Percentiles rank a stretch among this genome's conserved stretches.
phyloP scores from a whole-genome alignment of 2,888 invertebrate genomes.

The Zelleria hepariella region DNA sequence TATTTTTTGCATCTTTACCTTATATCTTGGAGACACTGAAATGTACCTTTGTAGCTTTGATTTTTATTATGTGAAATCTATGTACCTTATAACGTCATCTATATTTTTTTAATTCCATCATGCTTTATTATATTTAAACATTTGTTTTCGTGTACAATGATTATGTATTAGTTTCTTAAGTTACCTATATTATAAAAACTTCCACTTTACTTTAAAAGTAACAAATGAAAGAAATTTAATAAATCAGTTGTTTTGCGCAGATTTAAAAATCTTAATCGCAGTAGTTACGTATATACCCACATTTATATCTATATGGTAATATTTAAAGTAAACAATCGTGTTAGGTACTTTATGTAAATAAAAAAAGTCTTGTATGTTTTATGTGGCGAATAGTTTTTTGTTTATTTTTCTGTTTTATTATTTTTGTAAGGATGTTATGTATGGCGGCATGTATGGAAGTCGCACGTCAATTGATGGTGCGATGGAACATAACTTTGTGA shows the following conservation, averaged over 20 bases:
- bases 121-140: neutral
- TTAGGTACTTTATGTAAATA: conserved; percentile 41
- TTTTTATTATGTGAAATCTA: neutral
- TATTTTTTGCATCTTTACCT: neutral
- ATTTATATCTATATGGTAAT: conserved; percentile 59
- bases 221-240: too few species aligned
- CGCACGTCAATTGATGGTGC: conserved; percentile 20
- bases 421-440: conserved; percentile 40
- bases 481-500: conserved; percentile 40
- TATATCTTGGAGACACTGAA: neutral
- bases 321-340: neutral
- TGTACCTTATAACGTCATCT: neutral
- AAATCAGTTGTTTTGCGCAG: conserved; percentile 23
- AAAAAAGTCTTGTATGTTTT: conserved; percentile 64
- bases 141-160: neutral
- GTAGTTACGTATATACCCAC: conserved; percentile 60
- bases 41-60: neutral
- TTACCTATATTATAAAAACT: neutral
- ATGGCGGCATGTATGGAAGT: conserved; percentile 35
- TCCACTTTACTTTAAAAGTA: conserved; percentile 32
- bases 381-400: conserved; percentile 65
- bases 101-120: neutral
- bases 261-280: conserved; percentile 18
- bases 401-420: conserved; percentile 51
- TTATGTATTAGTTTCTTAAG: neutral